phyloP scores from a whole-genome alignment of 2,888 invertebrate genomes.

The Agrochola lota region DNA sequence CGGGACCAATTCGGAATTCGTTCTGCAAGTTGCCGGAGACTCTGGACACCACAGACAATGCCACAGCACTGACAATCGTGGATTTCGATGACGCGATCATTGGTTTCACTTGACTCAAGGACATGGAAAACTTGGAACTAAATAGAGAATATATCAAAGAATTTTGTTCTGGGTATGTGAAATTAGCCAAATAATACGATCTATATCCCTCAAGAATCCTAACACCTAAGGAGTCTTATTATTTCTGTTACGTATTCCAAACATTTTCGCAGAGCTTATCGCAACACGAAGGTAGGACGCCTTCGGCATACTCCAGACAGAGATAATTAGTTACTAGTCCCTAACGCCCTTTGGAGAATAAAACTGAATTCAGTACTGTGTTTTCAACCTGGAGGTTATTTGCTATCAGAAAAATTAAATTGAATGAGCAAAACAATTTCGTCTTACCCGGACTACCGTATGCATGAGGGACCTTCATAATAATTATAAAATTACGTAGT shows the following conservation, averaged over 20 bases:
- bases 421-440: background rate
- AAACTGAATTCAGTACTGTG: conserved; percentile 15
- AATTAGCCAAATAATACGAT: background rate
- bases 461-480: conserved; percentile 7
- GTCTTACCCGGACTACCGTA: background rate
- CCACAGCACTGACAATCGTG: conserved; percentile 49
- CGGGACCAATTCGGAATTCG: conserved; percentile 82
- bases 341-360: conserved; percentile 13
- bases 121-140: conserved; percentile 8
- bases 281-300: conserved; percentile 46
- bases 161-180: too few relatives aligned
- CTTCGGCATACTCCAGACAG: conserved; percentile 39
- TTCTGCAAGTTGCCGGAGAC: conserved; percentile 73
- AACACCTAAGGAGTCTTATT: conserved; percentile 39
- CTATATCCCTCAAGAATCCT: conserved; percentile 52
- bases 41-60: conserved; percentile 56
- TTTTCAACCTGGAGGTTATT: background rate
- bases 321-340: conserved; percentile 40
- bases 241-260: conserved; percentile 55
- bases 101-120: conserved; percentile 58
- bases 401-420: too few relatives aligned
- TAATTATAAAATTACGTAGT: conserved; percentile 15
- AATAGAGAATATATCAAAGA: background rate
- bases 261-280: conserved; percentile 57
- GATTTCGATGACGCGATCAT: conserved; percentile 59